A percentile compares a stretch with the other conserved stretches of the same genome.
Conservation (phyloP, 2,888 invertebrate genomes). For the Synergus japonicus region DNA sequence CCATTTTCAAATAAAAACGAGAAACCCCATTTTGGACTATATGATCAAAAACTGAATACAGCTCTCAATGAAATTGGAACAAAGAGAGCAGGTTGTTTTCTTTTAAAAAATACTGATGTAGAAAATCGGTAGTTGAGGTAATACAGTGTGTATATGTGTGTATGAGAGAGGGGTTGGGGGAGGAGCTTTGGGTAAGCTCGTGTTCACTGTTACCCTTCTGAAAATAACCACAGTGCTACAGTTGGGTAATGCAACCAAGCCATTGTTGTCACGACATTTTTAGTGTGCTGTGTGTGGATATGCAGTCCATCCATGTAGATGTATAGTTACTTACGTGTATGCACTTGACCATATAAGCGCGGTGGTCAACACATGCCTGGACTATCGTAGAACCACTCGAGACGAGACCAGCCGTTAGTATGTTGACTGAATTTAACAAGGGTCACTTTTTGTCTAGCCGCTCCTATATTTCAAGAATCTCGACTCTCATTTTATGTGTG, state of each 20-base stretch:
- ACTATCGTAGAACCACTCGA: constrained; percentile 68
- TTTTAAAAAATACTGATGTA: not conserved
- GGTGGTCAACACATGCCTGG: constrained; percentile 46
- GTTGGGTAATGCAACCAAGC: not conserved
- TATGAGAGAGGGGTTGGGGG: too few relatives aligned
- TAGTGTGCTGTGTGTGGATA: not conserved
- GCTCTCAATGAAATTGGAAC: not conserved
- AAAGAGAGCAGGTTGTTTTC: not conserved
- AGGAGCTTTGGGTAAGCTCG: not conserved
- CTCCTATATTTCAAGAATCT: not conserved
- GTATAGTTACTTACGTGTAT: constrained; percentile 38
- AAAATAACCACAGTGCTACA: not conserved
- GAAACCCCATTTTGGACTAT: too few relatives aligned
- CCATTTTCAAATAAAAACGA: too few relatives aligned
- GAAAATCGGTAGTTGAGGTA: not conserved
- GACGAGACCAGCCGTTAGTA: constrained; percentile 65
- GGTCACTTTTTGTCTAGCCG: constrained; percentile 54
- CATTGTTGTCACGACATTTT: not conserved
- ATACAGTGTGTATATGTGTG: not conserved
- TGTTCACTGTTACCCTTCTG: not conserved
- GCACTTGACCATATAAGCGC: constrained; percentile 52
- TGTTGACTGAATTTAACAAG: constrained; percentile 72
- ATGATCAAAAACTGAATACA: not conserved
- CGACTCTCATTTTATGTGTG: not conserved
- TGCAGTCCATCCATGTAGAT: not conserved